phyloP scores from a whole-genome alignment of 2,888 invertebrate genomes.

The Labia minor region DNA sequence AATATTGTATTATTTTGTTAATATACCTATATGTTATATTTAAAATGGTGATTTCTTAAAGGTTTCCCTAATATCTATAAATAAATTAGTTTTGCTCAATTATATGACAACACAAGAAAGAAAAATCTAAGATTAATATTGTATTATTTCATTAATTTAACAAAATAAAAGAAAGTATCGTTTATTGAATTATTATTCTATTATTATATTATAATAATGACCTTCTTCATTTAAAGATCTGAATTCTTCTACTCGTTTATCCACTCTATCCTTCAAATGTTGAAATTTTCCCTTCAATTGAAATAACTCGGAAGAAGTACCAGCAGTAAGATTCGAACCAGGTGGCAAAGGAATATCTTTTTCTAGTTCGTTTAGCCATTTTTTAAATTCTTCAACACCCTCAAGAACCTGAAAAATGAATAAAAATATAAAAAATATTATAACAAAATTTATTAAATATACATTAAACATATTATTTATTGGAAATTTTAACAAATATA shows the following conservation, averaged over 20 bases:
- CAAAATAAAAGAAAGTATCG: too few species aligned
- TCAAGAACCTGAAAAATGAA: slow-evolving; percentile 40
- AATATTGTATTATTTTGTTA: too few species aligned
- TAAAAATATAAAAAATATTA: slow-evolving; percentile 31
- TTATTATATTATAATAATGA: slow-evolving; percentile 24
- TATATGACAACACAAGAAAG: too few species aligned
- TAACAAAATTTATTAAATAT: neutral
- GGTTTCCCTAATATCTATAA: too few species aligned
- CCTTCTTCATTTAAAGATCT: slow-evolving; percentile 57
- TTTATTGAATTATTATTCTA: too few species aligned
- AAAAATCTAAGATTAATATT: too few species aligned
- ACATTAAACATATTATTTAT: neutral
- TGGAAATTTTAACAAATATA: too few species aligned
- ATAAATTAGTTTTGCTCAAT: too few species aligned
- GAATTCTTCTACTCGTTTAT: slow-evolving; percentile 54
- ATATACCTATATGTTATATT: too few species aligned
- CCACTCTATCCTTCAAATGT: slow-evolving; percentile 58
- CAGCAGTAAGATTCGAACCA: slow-evolving; percentile 34
- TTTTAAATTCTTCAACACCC: slow-evolving; percentile 43
- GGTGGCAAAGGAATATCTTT: slow-evolving; percentile 44
- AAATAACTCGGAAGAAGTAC: slow-evolving; percentile 58
- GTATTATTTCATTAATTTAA: too few species aligned
- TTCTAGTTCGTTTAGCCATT: slow-evolving; percentile 54
- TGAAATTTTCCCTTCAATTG: slow-evolving; percentile 61
- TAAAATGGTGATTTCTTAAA: too few species aligned